These are phyloP conservation scores for Cynopterus brachyotis DNA, from an alignment of 2,113 vertebrate genomes.

Conservation along the genomic window DNA sequence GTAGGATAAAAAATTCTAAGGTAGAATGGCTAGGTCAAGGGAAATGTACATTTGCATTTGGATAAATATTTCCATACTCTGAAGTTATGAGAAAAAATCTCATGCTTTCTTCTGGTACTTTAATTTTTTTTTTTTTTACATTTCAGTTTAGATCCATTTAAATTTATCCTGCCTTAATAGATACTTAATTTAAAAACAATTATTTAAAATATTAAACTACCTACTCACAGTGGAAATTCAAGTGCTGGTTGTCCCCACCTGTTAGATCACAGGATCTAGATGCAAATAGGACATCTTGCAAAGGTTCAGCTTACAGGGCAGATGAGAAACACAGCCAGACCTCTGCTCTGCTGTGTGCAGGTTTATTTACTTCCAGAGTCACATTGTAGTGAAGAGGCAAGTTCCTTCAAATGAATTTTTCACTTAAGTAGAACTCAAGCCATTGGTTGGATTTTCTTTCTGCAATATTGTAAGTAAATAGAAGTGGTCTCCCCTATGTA, in stretches of 20 bases:
- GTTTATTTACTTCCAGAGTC: neutral
- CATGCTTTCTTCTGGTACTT: neutral
- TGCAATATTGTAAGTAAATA: neutral
- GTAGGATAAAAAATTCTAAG: neutral
- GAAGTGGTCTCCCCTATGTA: neutral
- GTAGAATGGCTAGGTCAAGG: neutral
- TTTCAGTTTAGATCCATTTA: neutral
- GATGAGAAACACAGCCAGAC: neutral
- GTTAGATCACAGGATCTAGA: conserved; percentile 52
- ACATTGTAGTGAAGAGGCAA: neutral
- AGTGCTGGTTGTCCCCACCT: neutral
- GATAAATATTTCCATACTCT: neutral
- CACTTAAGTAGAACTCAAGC: neutral
- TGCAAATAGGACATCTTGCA: conserved; percentile 7
- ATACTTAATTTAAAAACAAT: conserved; percentile 18
- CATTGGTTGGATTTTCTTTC: neutral
- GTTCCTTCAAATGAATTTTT: neutral
- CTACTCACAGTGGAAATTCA: conserved; percentile 43
- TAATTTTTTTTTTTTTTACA: neutral
- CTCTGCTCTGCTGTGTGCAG: neutral
- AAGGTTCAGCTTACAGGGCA: conserved; percentile 53
- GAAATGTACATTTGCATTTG: neutral
- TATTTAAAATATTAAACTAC: neutral
- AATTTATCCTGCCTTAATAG: neutral
- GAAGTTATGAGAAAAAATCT: neutral